Evolutionary conservation across 2,797 vertebrate species (phyloP), one percentile per base, ranked within the genome.

Genomic region (Denticeps clupeoides): DNA sequence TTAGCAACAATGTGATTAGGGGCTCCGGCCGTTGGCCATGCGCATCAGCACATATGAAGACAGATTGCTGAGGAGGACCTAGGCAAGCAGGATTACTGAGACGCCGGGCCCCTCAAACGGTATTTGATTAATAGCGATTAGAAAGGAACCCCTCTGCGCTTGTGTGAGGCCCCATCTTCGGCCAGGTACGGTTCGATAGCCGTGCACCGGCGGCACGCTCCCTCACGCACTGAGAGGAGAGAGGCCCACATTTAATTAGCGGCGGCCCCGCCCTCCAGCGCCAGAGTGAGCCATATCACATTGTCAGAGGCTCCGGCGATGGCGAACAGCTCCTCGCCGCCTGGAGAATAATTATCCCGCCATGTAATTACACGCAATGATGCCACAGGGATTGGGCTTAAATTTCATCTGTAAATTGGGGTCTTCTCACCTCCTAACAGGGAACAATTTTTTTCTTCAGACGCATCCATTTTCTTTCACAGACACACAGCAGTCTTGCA

Each of bases 361-460:
- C 63, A 72, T 77, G 75, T 82, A 77, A 84, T 84, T 81, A 82
- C 70, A 71, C 48, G 73, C 56, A 51, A 69, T 35, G 56, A 64
- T 55, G 35, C 76, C 70, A 49, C 53, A 38, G 78, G 78, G 73
- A 75, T 67, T 65, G 70, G 62, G 60, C 63, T 69, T 59, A 62
- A 71, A 77, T 76, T 79, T 65, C 62, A 4, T 60, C 45, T 45
- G 62, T 68, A 78, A 81, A 80, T 73, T 72, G 64, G 46, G 60
- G 71, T 73, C 64, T 69, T 62, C 21, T 7, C 16, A 38, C 18
- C 35, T 35, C 8, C 15, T 15, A 9, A 37, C 13, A 33, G 32
- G 33, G n/a, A n/a, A n/a, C n/a, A n/a, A n/a, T n/a, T n/a, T n/a
- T n/a, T n/a, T n/a, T n/a, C n/a, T n/a, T n/a, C n/a, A n/a, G n/a